phyloP scores from a whole-genome alignment of 2,113 vertebrate species.

The Budorcas taxicolor region DNA sequence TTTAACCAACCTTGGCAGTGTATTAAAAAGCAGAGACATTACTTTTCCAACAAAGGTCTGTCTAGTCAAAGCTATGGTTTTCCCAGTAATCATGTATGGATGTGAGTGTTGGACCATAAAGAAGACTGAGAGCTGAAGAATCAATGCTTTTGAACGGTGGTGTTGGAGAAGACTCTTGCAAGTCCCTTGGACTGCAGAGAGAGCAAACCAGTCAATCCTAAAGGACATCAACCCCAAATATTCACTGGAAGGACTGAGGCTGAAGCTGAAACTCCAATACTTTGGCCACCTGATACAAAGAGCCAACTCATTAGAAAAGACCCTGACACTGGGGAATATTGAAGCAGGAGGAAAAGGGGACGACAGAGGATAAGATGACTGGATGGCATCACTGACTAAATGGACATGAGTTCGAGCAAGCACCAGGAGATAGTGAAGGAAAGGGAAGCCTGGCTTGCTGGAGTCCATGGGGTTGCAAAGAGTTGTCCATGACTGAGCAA shows the following conservation, averaged over 20 bases:
- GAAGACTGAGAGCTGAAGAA: neutral
- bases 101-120: neutral
- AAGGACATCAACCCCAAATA: neutral
- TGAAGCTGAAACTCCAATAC: neutral
- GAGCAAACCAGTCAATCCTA: neutral
- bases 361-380: neutral
- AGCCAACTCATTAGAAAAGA: neutral
- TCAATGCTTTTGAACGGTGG: neutral
- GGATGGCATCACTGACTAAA: neutral
- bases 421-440: neutral
- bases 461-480: neutral
- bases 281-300: neutral
- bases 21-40: neutral
- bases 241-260: neutral
- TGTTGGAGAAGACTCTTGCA: neutral
- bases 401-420: neutral
- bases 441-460: neutral
- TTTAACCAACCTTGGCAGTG: neutral
- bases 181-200: neutral
- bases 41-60: neutral
- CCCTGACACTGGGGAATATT: neutral
- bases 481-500: neutral
- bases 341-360: neutral
- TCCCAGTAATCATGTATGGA: neutral
- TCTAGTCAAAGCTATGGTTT: neutral